Percentiles rank a stretch among this genome's conserved stretches.
Evolutionary conservation across 2,113 vertebrate species (phyloP).

Genomic region (Bothrops jararaca): DNA sequence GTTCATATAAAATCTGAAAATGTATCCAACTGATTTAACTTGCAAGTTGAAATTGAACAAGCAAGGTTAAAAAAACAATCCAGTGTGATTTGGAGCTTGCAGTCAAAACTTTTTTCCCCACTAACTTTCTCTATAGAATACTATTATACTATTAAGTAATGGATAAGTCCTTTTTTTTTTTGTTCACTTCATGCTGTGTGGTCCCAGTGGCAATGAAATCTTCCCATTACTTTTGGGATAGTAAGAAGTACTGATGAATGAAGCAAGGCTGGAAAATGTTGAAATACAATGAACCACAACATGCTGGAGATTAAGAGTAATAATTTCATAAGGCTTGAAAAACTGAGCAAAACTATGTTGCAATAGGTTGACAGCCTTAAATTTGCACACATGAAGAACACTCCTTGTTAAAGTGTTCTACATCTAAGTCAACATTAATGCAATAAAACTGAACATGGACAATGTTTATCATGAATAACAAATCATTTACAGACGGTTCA

Average conservation of each 20-base stretch:
- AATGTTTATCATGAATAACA: background rate
- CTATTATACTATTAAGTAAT: background rate
- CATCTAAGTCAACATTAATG: background rate
- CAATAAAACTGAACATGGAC: background rate
- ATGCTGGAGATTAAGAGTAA: background rate
- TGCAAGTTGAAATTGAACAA: background rate
- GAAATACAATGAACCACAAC: background rate
- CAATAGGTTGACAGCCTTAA: background rate
- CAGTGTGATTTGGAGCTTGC: background rate
- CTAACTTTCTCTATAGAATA: background rate
- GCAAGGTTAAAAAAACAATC: background rate
- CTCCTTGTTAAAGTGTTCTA: background rate
- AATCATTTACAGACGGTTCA: background rate
- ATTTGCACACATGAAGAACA: background rate
- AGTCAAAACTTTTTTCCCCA: background rate
- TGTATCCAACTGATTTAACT: background rate
- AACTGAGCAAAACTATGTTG: background rate
- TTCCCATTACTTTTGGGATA: background rate
- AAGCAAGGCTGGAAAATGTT: background rate
- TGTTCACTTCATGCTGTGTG: background rate
- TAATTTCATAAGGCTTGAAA: background rate
- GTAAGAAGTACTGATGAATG: background rate
- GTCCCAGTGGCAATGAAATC: background rate
- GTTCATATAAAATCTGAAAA: background rate
- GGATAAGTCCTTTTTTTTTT: background rate